Percentiles rank a stretch among this genome's conserved stretches.
phyloP scores from a whole-genome alignment of 2,113 vertebrate genomes.

The Myotis lucifugus region DNA sequence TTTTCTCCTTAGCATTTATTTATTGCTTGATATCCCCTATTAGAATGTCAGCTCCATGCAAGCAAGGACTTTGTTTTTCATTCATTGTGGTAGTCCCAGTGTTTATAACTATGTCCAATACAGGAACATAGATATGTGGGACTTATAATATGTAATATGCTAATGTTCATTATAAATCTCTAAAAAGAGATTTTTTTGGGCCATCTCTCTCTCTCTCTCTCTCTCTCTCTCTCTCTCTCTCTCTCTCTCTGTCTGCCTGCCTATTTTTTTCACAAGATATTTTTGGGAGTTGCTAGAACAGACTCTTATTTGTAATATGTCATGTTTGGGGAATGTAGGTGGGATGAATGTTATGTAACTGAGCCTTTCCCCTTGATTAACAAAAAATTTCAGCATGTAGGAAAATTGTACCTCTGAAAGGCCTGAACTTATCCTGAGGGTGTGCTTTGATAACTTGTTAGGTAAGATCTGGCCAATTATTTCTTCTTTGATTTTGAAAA shows the following conservation, averaged over 20 bases:
- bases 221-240: neutral
- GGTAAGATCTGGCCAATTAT: constrained; percentile 40
- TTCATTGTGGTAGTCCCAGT: neutral
- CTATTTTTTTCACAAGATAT: constrained; percentile 28
- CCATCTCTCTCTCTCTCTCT: neutral
- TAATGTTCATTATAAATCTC: neutral
- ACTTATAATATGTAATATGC: neutral
- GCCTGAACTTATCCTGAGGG: neutral
- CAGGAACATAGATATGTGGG: neutral
- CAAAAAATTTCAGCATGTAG: constrained; percentile 32
- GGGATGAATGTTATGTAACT: constrained; percentile 17
- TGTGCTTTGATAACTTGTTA: constrained; percentile 38
- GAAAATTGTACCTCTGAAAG: neutral
- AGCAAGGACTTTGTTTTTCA: neutral
- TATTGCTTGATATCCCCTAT: neutral
- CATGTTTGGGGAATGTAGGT: constrained; percentile 34
- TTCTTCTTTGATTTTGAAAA: constrained; percentile 53
- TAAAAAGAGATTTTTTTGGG: constrained; percentile 7
- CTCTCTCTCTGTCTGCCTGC: neutral
- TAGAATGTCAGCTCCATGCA: neutral
- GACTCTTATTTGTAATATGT: neutral
- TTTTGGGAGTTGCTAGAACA: constrained; percentile 42
- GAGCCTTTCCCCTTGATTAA: neutral
- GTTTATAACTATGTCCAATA: neutral
- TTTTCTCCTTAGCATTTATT: neutral